Evolutionary conservation across 92 coral and sea anemone genomes (phyloP).

Genomic region (Epizoanthus illoricatus): DNA sequence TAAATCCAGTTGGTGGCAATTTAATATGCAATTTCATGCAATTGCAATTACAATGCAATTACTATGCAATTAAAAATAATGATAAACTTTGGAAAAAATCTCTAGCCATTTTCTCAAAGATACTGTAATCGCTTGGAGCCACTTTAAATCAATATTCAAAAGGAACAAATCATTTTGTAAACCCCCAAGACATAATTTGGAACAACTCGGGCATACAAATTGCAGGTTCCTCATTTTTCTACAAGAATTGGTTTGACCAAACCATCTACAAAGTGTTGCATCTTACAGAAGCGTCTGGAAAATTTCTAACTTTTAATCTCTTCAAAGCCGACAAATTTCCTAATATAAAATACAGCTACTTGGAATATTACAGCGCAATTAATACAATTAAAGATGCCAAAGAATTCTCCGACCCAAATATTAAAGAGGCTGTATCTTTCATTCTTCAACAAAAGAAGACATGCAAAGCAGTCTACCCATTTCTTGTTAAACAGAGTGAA

Average conservation of each 20-base stretch:
- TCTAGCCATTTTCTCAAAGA: slow-evolving; percentile 1
- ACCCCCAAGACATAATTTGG: too few relatives aligned
- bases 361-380: background rate
- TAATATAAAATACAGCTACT: background rate
- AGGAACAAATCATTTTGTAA: background rate
- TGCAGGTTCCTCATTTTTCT: background rate
- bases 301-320: background rate
- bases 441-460: background rate
- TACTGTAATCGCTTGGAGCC: background rate
- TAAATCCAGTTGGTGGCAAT: slow-evolving; percentile 8
- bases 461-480: background rate
- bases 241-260: background rate
- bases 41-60: slow-evolving; percentile 5
- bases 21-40: too few relatives aligned
- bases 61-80: background rate
- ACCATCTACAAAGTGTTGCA: background rate
- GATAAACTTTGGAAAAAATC: background rate
- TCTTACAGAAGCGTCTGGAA: slow-evolving; percentile 2
- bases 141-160: background rate
- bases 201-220: too few relatives aligned
- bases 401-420: background rate
- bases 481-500: background rate
- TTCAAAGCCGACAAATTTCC: background rate
- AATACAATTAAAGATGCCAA: background rate
- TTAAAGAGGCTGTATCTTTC: background rate